Percentiles rank a stretch among this genome's conserved stretches.
Conservation (phyloP, 1,140 invertebrate species). For the Aculops lycopersici region DNA sequence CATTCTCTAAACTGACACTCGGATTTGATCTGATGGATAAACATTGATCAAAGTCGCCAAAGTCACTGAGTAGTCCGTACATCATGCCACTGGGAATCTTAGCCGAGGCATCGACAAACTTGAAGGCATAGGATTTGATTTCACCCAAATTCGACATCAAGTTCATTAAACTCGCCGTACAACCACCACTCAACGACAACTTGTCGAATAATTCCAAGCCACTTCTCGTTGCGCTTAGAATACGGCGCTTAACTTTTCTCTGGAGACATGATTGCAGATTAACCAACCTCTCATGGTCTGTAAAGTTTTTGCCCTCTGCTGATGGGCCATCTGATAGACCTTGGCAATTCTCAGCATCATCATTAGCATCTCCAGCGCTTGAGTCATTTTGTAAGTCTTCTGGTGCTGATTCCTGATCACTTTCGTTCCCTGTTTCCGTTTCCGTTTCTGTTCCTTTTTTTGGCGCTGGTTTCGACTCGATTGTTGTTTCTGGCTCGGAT, state of each 20-base stretch:
- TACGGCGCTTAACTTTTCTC: not conserved
- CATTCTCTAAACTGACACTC: not conserved
- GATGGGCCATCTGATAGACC: not conserved
- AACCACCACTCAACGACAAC: too few relatives aligned
- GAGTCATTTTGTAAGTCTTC: too few relatives aligned
- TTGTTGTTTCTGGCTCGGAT: too few relatives aligned
- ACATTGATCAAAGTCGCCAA: constrained; percentile 14
- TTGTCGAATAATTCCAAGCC: too few relatives aligned
- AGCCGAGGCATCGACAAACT: constrained; percentile 13
- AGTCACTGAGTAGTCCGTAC: constrained; percentile 11
- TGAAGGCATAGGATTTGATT: too few relatives aligned
- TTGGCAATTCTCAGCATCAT: not conserved
- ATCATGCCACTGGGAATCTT: constrained; percentile 12
- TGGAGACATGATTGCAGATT: not conserved
- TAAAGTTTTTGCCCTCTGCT: not conserved
- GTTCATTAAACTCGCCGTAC: too few relatives aligned
- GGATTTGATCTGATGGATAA: not conserved
- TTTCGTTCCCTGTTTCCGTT: too few relatives aligned
- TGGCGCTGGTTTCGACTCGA: too few relatives aligned
- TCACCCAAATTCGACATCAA: too few relatives aligned
- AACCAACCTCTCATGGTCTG: not conserved
- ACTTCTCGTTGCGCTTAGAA: too few relatives aligned
- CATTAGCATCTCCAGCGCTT: not conserved
- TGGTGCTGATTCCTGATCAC: too few relatives aligned
- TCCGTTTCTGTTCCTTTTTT: too few relatives aligned